Evolutionary conservation across 2,888 invertebrate genomes (phyloP), one percentile per base, ranked within the genome.

Genomic region (Lepeophtheirus nordmannii): DNA sequence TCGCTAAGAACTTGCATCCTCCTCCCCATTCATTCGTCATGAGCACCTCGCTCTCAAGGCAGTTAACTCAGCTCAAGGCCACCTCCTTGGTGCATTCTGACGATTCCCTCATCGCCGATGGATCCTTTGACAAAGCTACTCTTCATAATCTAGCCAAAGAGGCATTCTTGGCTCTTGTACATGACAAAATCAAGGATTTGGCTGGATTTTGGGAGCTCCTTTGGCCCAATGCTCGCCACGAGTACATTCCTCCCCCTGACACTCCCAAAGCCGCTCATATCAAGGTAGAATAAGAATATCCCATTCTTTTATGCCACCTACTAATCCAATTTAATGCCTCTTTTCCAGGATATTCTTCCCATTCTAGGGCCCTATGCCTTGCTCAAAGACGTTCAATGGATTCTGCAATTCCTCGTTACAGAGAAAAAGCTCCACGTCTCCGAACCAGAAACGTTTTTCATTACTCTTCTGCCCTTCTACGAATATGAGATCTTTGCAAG

Each of bases 341-440:
- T 46, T 46, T 30, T 30, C 7, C 30, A 30, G 30, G 30, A 46
- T 8, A 46, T 46, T 8, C 17, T 46, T 46, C 53, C 14, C 17
- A 14, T 46, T 8, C 53, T 46, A 61, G 61, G 37, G 61, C 38
- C 59, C 17, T 60, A 39, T 20, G n/a, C 40, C 14, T 22, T 66
- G 23, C 17, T 38, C 39, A 17, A 17, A 23, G 58, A 58, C n/a
- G 66, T 40, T 10, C 66, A 66, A 23, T 66, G 58, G 62, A 20
- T 66, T 30, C 41, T 66, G 11, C 66, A 66, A 60, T 60, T 39
- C 30, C 40, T 66, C 12, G 46, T 66, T 14, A 41, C 60, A 8
- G 40, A 41, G 10, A 37, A 66, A 22, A 39, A 61, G 23, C 37
- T 66, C 20, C 66, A 66, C 30, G 37, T 39, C 40, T 58, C 58